Evolutionary conservation across 2,888 invertebrate genomes (phyloP), one percentile per base, ranked within the genome.

Genomic region (Zaprionus lineosus): DNA sequence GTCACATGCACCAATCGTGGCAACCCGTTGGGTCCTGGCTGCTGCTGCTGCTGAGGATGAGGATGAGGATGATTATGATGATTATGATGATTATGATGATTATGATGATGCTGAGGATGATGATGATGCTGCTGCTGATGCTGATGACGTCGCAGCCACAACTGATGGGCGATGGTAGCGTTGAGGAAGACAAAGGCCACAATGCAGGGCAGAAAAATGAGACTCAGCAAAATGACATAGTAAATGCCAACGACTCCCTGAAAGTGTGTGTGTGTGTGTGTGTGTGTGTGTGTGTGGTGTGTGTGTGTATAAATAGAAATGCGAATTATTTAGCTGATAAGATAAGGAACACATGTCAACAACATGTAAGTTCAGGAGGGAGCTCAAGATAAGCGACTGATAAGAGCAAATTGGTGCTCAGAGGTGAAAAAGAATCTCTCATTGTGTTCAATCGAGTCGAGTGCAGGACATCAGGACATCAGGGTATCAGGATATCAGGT

Each of bases 161-260:
- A 85, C 53, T 91, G 87, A n/a, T 84, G 84, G 1, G 92, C 92
- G 29, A 92, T 91, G 28, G 90, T 89, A 34, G 89, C 87, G 66
- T 92, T 92, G 14, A 92, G 86, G 89, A 91, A 91, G 21, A 91
- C 60, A 66, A 92, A 92, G 8, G 91, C 89, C 11, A 89, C 56
- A 39, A 91, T 75, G 15, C 91, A 87, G 15, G 92, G 92, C 36
- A 91, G 29, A 44, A 92, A 92, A 31, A 92, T 89, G 16, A 91
- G 83, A 36, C 67, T 70, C 37, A 90, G 87, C 12, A 89, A 77
- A 3, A 88, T 68, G 19, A 84, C 63, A 62, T 87, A 78, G 61
- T 89, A 89, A 48, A 79, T 62, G 4, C 75, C 77, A 40, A 86
- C 78, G 26, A 74, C 59, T 14, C 73, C 58, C 88, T 88, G 74